Evolutionary conservation across 2,888 invertebrate species (phyloP), one percentile per base, ranked within the genome.

Genomic region (Cryptocheilus praepositus): DNA sequence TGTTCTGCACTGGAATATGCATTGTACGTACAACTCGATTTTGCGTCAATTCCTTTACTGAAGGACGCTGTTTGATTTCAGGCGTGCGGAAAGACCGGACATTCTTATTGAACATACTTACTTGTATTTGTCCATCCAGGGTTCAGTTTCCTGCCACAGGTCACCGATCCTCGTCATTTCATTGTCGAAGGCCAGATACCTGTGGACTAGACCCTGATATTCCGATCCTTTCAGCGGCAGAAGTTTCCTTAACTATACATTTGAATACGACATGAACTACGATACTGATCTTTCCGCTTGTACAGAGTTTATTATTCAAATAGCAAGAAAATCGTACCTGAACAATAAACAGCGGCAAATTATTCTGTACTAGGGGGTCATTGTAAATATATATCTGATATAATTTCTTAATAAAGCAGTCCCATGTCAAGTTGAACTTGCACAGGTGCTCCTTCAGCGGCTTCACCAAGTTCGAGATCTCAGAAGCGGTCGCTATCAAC

Each of bases 401-500:
- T 73, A 94, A 89, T 80, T 92, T 92, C 81, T 93, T 92, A 87
- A 93, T 93, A 71, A 93, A 91, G 79, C 92, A 90, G 78, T 92
- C 91, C 93, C 93, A 94, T 5, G 92, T 92, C 55, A 93, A 89
- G 78, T 92, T 91, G 81, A 93, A 93, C 80, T 91, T 91, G 73
- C 91, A 91, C 72, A 93, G 88, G 82, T 93, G 91, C 71, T 91
- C 90, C 85, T 93, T 92, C 82, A 93, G 87, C 67, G 92, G 91
- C 71, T 90, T 89, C 62, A 93, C 89, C 78, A 92, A 89, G 61
- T 91, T 90, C 55, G 92, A 89, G 77, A 93, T 89, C 75, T 91
- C 90, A 73, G 90, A 89, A 28, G 93, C 92, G 57, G 93, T 93
- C 53, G 90, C 88, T 81, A 93, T 91, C 73, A 93, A 89, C 71